Evolutionary conservation across 2,113 vertebrate genomes (phyloP).

Genomic region (Halcyon senegalensis): DNA sequence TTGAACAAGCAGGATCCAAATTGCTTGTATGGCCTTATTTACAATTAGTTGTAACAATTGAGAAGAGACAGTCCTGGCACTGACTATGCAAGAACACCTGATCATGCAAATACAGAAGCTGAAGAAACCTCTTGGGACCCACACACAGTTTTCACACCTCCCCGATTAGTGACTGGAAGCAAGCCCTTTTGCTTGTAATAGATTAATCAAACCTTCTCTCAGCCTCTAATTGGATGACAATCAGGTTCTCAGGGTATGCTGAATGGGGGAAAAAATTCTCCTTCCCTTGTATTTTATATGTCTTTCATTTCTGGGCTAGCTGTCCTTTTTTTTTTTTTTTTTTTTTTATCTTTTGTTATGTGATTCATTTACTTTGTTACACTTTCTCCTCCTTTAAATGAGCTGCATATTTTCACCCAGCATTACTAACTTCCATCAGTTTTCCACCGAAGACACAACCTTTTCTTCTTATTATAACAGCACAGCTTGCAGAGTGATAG

Average conservation of each 20-base stretch:
- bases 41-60: slow-evolving; percentile 72
- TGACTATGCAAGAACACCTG: slow-evolving; percentile 62
- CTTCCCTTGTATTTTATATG: slow-evolving; percentile 50
- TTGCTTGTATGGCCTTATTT: neutral
- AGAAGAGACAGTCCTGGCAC: slow-evolving; percentile 58
- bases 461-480: slow-evolving; percentile 67
- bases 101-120: slow-evolving; percentile 57
- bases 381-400: slow-evolving; percentile 66
- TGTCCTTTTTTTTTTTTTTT: neutral
- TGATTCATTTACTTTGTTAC: slow-evolving; percentile 64
- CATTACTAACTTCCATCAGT: slow-evolving; percentile 64
- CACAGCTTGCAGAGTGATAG: slow-evolving; percentile 67
- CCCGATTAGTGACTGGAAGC: slow-evolving; percentile 68
- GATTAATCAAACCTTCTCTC: slow-evolving; percentile 79
- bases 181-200: slow-evolving; percentile 68
- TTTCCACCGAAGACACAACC: slow-evolving; percentile 63
- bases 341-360: neutral
- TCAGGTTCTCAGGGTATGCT: slow-evolving; percentile 68
- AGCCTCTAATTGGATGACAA: slow-evolving; percentile 80
- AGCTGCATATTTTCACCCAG: slow-evolving; percentile 66
- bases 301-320: slow-evolving; percentile 54
- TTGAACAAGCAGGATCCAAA: neutral
- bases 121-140: slow-evolving; percentile 59
- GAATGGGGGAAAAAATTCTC: slow-evolving; percentile 31
- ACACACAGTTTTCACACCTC: slow-evolving; percentile 65